These are phyloP conservation scores for Diaprepes abbreviatus DNA, from an alignment of 2,888 invertebrate genomes.

Conservation along the genomic window DNA sequence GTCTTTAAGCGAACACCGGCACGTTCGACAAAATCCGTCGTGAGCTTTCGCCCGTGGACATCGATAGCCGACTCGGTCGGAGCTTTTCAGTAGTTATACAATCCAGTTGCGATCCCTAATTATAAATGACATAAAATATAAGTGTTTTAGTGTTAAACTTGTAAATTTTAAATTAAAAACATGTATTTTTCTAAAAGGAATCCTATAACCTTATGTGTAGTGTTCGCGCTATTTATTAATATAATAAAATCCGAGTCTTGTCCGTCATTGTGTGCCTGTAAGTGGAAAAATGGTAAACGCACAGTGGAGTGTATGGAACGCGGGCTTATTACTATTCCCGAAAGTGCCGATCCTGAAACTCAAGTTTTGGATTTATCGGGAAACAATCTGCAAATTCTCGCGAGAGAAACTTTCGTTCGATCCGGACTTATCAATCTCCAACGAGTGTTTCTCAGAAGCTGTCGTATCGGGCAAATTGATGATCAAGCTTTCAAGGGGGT, in stretches of 20 bases:
- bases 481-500: slow-evolving; percentile 87
- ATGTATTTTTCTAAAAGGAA: slow-evolving; percentile 6
- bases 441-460: slow-evolving; percentile 85
- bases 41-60: slow-evolving; percentile 64
- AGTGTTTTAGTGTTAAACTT: not conserved
- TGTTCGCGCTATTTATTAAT: not conserved
- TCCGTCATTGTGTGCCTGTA: slow-evolving; percentile 87
- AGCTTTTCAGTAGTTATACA: slow-evolving; percentile 11
- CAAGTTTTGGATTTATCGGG: slow-evolving; percentile 92
- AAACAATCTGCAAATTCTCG: slow-evolving; percentile 87
- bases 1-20: slow-evolving; percentile 63
- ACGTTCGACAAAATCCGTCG: slow-evolving; percentile 56
- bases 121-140: slow-evolving; percentile 5
- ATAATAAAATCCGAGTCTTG: slow-evolving; percentile 73
- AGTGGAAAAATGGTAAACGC: slow-evolving; percentile 95
- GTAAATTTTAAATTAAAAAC: not conserved
- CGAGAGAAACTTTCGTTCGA: slow-evolving; percentile 85
- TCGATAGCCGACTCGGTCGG: slow-evolving; percentile 54
- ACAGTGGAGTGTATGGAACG: slow-evolving; percentile 92
- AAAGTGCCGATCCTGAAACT: slow-evolving; percentile 87
- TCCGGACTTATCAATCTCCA: slow-evolving; percentile 89
- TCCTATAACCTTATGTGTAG: slow-evolving; percentile 15
- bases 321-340: slow-evolving; percentile 86
- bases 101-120: not conserved
- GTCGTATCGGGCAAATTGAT: slow-evolving; percentile 89